Evolutionary conservation across 2,797 vertebrate genomes (phyloP).

Genomic region (Etheostoma perlongum): DNA sequence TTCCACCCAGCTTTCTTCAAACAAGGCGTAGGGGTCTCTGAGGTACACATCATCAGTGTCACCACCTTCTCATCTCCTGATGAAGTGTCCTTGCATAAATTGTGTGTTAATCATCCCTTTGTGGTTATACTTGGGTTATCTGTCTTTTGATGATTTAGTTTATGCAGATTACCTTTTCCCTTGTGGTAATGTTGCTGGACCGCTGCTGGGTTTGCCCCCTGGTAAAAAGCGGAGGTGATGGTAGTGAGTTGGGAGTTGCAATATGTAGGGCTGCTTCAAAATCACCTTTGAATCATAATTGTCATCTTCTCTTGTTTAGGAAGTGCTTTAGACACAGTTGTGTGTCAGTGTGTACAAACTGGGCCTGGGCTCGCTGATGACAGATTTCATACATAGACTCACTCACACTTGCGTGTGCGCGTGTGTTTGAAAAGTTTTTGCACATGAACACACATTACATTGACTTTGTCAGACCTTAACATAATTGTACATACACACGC

Average conservation of each 20-base stretch:
- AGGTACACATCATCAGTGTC: conserved; percentile 29
- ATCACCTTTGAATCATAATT: conserved; percentile 49
- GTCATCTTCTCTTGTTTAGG: conserved; percentile 53
- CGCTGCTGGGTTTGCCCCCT: conserved; percentile 53
- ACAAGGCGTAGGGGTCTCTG: conserved; percentile 26
- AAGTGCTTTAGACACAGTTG: conserved; percentile 70
- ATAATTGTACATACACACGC: conserved; percentile 49
- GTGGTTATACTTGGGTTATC: conserved; percentile 35
- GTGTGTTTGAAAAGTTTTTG: conserved; percentile 49
- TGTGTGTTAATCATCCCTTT: conserved; percentile 20
- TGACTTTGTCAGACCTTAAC: conserved; percentile 20
- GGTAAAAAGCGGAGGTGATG: conserved; percentile 28
- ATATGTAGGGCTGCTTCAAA: conserved; percentile 64
- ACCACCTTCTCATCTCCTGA: conserved; percentile 22
- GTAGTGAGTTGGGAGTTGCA: conserved; percentile 58
- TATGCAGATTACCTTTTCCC: conserved; percentile 33
- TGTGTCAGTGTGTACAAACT: conserved; percentile 60
- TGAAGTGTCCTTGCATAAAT: conserved; percentile 43
- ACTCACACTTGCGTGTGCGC: conserved; percentile 37
- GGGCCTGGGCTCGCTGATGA: conserved; percentile 56
- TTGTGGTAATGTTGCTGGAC: conserved; percentile 46
- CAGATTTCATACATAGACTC: conserved; percentile 53
- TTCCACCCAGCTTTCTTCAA: conserved; percentile 23
- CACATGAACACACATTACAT: conserved; percentile 51
- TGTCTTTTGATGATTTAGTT: conserved; percentile 43